phyloP scores from a whole-genome alignment of 2,797 vertebrate species.

The Antrozous pallidus region DNA sequence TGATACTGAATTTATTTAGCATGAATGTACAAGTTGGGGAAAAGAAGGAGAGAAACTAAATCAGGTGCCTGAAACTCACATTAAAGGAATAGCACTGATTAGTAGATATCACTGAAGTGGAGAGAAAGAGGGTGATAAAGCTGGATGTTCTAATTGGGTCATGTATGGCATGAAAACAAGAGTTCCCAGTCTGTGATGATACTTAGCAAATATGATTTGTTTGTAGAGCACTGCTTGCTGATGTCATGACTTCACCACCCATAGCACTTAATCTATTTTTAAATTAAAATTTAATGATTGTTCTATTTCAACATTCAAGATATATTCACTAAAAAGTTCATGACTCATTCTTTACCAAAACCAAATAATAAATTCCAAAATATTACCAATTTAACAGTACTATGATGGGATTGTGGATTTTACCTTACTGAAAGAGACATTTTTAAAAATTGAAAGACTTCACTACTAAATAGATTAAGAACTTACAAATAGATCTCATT shows the following conservation, averaged over 20 bases:
- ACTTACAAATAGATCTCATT: not conserved
- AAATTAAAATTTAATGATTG: conserved; percentile 30
- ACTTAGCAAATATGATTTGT: not conserved
- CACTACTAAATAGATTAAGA: not conserved
- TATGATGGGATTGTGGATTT: not conserved
- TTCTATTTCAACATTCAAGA: not conserved
- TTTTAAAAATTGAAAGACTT: not conserved
- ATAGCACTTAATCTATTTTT: not conserved
- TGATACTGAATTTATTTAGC: not conserved
- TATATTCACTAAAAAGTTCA: not conserved
- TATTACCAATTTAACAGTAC: not conserved
- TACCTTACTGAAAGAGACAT: not conserved
- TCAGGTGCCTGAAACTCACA: not conserved
- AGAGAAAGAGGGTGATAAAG: not conserved
- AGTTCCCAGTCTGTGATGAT: not conserved
- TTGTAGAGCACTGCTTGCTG: not conserved
- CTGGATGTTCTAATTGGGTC: not conserved
- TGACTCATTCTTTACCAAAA: not conserved
- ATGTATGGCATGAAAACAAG: not conserved
- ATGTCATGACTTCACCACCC: not conserved
- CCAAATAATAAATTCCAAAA: not conserved
- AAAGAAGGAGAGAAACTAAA: not conserved
- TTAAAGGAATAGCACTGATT: not conserved
- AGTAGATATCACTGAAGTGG: not conserved
- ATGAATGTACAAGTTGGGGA: not conserved